phyloP scores from a whole-genome alignment of 1,140 invertebrate species.

The Harpegnathos saltator region DNA sequence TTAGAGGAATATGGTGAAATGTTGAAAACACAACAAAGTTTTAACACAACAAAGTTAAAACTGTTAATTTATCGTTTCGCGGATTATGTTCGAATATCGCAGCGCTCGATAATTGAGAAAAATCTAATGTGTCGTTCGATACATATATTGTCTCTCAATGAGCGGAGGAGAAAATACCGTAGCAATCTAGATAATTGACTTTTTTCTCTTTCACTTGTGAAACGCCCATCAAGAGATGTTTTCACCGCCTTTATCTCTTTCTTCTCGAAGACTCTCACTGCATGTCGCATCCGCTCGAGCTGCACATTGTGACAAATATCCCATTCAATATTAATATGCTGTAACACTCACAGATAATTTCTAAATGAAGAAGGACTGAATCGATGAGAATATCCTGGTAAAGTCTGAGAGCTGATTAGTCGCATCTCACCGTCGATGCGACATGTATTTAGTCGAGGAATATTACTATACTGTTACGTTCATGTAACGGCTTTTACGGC shows the following conservation, averaged over 20 bases:
- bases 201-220: background rate
- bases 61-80: background rate
- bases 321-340: background rate
- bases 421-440: background rate
- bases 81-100: background rate
- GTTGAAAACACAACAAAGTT: background rate
- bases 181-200: no score
- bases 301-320: background rate
- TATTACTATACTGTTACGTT: slow-evolving; percentile 11
- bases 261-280: background rate
- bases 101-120: background rate
- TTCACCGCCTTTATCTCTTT: background rate
- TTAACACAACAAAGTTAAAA: background rate
- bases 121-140: background rate
- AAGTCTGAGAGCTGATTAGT: background rate
- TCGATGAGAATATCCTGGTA: background rate
- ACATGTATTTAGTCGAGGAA: slow-evolving; percentile 27
- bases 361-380: background rate
- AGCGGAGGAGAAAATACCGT: background rate
- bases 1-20: background rate
- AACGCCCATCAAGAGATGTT: background rate
- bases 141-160: background rate
- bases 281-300: background rate
- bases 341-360: background rate
- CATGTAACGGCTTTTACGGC: no score